phyloP scores from a whole-genome alignment of 2,113 vertebrate species.

The Trichomycterus rosablanca region DNA sequence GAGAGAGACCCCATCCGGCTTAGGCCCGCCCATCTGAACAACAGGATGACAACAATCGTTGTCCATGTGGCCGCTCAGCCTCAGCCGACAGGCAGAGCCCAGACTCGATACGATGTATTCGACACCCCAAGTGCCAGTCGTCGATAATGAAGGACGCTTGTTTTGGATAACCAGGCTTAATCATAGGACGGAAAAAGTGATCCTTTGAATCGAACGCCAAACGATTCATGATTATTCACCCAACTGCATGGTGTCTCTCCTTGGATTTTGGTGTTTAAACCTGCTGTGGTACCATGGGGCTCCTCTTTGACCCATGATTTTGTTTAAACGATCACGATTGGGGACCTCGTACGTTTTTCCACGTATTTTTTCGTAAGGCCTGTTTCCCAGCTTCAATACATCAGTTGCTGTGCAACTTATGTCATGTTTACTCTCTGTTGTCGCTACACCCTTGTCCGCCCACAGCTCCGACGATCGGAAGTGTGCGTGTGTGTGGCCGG shows the following conservation, averaged over 20 bases:
- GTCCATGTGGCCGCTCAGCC: too few species aligned
- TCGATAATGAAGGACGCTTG: too few species aligned
- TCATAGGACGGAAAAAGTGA: conserved; percentile 4
- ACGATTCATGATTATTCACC: conserved; percentile 14
- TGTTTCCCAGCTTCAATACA: conserved; percentile 50
- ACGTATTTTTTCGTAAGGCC: too few species aligned
- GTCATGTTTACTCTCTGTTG: conserved; percentile 53
- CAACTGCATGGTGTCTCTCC: background rate
- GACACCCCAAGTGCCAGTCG: too few species aligned
- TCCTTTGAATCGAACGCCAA: background rate
- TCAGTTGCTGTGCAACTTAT: conserved; percentile 50
- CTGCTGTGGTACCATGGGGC: too few species aligned
- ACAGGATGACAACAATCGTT: too few species aligned
- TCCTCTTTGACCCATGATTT: too few species aligned
- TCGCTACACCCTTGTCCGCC: conserved; percentile 42
- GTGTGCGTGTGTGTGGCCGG: conserved; percentile 10
- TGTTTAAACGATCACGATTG: conserved; percentile 15
- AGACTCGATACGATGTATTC: too few species aligned
- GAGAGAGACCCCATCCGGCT: too few species aligned
- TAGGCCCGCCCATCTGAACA: too few species aligned
- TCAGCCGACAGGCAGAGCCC: too few species aligned
- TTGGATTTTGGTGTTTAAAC: conserved; percentile 6
- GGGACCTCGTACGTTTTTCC: too few species aligned
- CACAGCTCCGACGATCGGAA: conserved; percentile 1
- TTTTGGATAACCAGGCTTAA: conserved; percentile 6